Conservation (phyloP, 1,140 invertebrate species). For the Rhynchophorus ferrugineus region DNA sequence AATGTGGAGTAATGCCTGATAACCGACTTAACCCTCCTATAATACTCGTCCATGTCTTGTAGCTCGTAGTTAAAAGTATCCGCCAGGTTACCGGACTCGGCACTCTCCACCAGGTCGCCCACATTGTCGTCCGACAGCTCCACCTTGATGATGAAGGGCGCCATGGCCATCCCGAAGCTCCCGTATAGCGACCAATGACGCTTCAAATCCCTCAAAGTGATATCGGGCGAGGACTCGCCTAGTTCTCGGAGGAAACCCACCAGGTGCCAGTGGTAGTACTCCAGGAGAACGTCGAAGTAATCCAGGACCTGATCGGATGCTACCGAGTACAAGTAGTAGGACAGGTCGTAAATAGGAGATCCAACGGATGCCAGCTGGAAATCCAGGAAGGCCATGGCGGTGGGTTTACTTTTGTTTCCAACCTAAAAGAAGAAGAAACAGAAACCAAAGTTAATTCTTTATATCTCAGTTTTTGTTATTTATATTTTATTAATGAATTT, state of each 20-base stretch:
- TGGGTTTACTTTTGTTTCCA: slow-evolving; percentile 9
- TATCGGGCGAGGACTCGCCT: slow-evolving; percentile 39
- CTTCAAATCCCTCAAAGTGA: slow-evolving; percentile 42
- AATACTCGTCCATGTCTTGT: slow-evolving; percentile 18
- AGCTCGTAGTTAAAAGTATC: slow-evolving; percentile 14
- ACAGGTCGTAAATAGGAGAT: slow-evolving; percentile 51
- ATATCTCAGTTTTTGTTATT: too few species aligned
- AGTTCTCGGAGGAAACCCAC: slow-evolving; percentile 37
- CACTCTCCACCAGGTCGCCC: slow-evolving; percentile 22
- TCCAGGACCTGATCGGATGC: slow-evolving; percentile 44
- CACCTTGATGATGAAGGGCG: slow-evolving; percentile 17
- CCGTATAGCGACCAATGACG: slow-evolving; percentile 37
- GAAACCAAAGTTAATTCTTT: not conserved
- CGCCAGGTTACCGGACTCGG: slow-evolving; percentile 17
- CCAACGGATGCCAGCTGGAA: slow-evolving; percentile 49
- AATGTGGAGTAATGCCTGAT: slow-evolving; percentile 24
- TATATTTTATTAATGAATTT: too few species aligned
- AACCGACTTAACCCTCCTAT: slow-evolving; percentile 19
- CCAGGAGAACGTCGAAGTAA: slow-evolving; percentile 42
- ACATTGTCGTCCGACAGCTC: slow-evolving; percentile 23
- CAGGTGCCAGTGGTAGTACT: slow-evolving; percentile 50
- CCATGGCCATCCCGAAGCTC: slow-evolving; percentile 14
- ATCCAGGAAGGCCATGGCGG: slow-evolving; percentile 44
- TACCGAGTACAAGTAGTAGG: slow-evolving; percentile 50
- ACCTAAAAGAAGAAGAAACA: slow-evolving; percentile 16